Conservation (phyloP, 2,888 invertebrate species). For the Dicranocentrus wangi region DNA sequence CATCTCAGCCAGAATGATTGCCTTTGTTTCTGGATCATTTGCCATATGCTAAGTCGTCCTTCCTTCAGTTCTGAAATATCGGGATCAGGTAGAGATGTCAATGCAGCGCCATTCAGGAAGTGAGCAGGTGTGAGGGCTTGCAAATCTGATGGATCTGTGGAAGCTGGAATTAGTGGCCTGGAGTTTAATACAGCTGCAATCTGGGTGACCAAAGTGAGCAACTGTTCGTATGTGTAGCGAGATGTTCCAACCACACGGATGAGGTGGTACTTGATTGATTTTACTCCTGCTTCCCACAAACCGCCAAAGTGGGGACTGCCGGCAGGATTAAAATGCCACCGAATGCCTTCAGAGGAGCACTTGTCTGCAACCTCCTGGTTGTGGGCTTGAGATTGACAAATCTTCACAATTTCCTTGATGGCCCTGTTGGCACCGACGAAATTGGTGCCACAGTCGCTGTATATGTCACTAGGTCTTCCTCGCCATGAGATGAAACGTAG, state of each 20-base stretch:
- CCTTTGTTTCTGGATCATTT: conserved; percentile 71
- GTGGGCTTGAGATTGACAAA: no score
- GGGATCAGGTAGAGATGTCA: conserved; percentile 72
- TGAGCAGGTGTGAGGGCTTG: conserved; percentile 73
- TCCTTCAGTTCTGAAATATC: conserved; percentile 63
- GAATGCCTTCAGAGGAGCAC: not conserved
- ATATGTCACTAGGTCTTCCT: conserved; percentile 10
- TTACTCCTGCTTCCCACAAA: conserved; percentile 33
- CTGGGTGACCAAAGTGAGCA: conserved; percentile 31
- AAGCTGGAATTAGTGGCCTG: conserved; percentile 72
- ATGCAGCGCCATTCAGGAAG: conserved; percentile 73
- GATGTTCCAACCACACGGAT: not conserved
- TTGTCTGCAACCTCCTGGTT: conserved; percentile 58
- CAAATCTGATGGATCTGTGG: conserved; percentile 71
- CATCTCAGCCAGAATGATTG: conserved; percentile 60
- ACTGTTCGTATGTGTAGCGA: not conserved
- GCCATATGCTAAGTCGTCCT: conserved; percentile 71
- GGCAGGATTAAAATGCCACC: not conserved
- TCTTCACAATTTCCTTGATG: not conserved
- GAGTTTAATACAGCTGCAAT: conserved; percentile 74
- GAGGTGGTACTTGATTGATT: conserved; percentile 28
- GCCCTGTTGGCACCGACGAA: conserved; percentile 26
- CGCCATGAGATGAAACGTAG: conserved; percentile 11
- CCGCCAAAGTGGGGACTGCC: conserved; percentile 21
- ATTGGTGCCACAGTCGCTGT: conserved; percentile 31